A percentile compares a stretch with the other conserved stretches of the same genome.
Conservation (phyloP, 2,113 vertebrate genomes). For the Desmodus rotundus region DNA sequence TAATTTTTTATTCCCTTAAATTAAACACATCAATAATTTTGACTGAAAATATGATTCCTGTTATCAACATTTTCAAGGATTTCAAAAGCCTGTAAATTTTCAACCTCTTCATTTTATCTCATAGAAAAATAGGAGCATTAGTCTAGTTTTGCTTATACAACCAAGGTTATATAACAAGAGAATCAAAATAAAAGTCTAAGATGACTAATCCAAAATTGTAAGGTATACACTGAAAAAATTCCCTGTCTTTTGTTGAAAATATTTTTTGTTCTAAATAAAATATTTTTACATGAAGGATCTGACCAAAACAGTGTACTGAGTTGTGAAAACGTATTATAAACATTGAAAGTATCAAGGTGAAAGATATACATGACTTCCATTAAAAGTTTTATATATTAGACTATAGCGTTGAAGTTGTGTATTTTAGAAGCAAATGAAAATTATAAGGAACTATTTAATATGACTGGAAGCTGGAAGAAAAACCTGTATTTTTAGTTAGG, state of each 20-base stretch:
- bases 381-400: not conserved
- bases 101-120: not conserved
- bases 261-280: constrained; percentile 66
- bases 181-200: constrained; percentile 27
- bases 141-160: not conserved
- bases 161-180: constrained; percentile 4
- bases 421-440: constrained; percentile 9
- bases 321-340: constrained; percentile 45
- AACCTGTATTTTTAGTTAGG: not conserved
- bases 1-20: not conserved
- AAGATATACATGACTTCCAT: constrained; percentile 23
- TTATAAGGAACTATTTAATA: not conserved
- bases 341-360: constrained; percentile 23
- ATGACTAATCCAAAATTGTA: constrained; percentile 9
- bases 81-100: constrained; percentile 20
- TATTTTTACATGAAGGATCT: constrained; percentile 42
- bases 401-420: not conserved
- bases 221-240: constrained; percentile 1
- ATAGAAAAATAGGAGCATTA: not conserved
- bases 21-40: not conserved
- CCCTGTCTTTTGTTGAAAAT: constrained; percentile 33
- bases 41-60: constrained; percentile 9
- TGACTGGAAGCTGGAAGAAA: not conserved
- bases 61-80: constrained; percentile 20
- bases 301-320: constrained; percentile 28